Conservation (phyloP, 2,797 vertebrate genomes). For the Dallia pectoralis region DNA sequence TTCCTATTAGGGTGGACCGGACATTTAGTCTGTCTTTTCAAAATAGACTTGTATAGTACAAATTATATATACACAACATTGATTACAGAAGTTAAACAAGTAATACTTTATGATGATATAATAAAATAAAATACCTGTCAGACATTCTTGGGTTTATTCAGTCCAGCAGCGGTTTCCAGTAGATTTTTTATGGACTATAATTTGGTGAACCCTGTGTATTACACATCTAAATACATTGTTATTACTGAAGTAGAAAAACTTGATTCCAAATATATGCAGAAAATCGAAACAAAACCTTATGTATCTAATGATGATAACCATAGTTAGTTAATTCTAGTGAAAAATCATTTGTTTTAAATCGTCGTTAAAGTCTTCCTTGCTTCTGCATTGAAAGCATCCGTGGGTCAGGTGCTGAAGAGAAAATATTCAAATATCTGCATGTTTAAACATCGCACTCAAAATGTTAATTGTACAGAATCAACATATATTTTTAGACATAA, state of each 20-base stretch:
- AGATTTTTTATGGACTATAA: neutral
- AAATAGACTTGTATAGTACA: neutral
- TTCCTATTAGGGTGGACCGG: neutral
- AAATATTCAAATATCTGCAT: neutral
- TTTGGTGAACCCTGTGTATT: neutral
- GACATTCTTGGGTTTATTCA: slow-evolving; percentile 39
- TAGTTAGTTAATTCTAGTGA: neutral
- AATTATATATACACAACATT: neutral
- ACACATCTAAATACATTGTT: neutral
- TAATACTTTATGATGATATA: neutral
- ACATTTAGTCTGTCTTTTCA: slow-evolving; percentile 3
- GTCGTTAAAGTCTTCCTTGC: neutral
- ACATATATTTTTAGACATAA: neutral
- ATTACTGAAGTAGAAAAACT: neutral
- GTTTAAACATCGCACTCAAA: too few species aligned
- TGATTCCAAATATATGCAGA: neutral
- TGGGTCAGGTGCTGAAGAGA: neutral
- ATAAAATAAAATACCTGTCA: slow-evolving; percentile 39
- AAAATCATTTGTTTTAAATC: neutral
- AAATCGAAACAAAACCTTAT: neutral
- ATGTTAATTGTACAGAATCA: neutral
- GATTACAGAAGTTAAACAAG: neutral
- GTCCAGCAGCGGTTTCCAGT: slow-evolving; percentile 1
- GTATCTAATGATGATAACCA: neutral
- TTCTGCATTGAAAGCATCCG: neutral